Conservation (phyloP, 2,113 vertebrate species). For the Epinephelus lanceolatus region DNA sequence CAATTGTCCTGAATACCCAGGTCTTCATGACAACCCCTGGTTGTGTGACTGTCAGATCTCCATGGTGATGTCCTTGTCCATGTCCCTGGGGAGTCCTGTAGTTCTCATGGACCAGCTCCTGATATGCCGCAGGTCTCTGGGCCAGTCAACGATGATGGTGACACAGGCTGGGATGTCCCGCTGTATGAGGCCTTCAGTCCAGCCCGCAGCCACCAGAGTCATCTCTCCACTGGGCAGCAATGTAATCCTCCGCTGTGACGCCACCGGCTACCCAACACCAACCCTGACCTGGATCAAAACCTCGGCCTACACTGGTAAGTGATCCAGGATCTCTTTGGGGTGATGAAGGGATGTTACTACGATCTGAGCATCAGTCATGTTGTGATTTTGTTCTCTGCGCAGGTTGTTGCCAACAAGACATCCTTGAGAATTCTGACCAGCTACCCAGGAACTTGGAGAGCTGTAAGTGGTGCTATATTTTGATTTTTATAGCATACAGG, state of each 20-base stretch:
- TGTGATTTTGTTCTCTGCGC: conserved; percentile 36
- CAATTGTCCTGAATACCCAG: conserved; percentile 72
- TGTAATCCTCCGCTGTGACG: conserved; percentile 92
- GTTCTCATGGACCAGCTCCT: conserved; percentile 89
- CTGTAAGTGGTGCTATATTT: conserved; percentile 69
- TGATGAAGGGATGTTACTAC: not conserved
- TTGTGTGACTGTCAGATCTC: conserved; percentile 94
- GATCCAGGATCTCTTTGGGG: not conserved
- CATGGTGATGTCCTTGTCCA: conserved; percentile 89
- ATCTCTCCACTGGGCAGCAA: conserved; percentile 91
- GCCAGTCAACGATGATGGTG: conserved; percentile 84
- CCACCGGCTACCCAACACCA: conserved; percentile 91
- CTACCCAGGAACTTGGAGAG: conserved; percentile 74
- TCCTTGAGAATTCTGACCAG: conserved; percentile 54
- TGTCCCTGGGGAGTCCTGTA: conserved; percentile 82
- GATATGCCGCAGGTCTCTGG: conserved; percentile 87
- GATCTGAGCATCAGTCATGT: not conserved
- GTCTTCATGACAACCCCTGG: conserved; percentile 96
- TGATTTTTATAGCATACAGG: not conserved
- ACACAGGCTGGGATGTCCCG: conserved; percentile 86
- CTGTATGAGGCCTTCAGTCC: conserved; percentile 90
- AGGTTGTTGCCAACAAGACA: conserved; percentile 78
- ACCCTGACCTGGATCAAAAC: conserved; percentile 89
- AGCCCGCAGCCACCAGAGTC: conserved; percentile 91
- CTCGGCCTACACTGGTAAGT: conserved; percentile 86